phyloP scores from a whole-genome alignment of 2,888 invertebrate genomes.

The Microplitis deprimator region DNA sequence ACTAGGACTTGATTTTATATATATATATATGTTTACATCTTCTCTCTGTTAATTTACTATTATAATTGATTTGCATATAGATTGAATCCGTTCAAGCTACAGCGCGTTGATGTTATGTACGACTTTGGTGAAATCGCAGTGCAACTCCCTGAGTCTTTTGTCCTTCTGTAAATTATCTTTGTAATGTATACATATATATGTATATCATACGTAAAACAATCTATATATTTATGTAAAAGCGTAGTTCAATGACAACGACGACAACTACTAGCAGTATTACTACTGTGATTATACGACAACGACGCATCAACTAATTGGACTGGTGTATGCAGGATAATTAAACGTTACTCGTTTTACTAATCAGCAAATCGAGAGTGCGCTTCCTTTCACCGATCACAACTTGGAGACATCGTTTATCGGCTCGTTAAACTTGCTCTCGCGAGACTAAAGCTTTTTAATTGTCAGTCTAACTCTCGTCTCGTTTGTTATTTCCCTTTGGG shows the following conservation, averaged over 20 bases:
- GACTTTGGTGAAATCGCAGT: slow-evolving; percentile 26
- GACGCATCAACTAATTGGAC: slow-evolving; percentile 38
- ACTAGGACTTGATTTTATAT: not conserved
- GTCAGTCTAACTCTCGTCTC: slow-evolving; percentile 18
- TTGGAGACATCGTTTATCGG: slow-evolving; percentile 20
- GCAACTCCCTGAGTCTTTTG: slow-evolving; percentile 12
- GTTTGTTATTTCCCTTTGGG: not conserved
- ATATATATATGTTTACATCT: not conserved
- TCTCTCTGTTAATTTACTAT: slow-evolving; percentile 63
- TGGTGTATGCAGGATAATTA: slow-evolving; percentile 24
- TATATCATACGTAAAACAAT: not conserved
- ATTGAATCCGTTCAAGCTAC: slow-evolving; percentile 65
- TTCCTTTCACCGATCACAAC: not conserved
- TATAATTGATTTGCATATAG: slow-evolving; percentile 69
- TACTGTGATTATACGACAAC: not conserved
- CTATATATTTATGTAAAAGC: not conserved
- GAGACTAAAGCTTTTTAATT: slow-evolving; percentile 36
- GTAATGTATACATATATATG: slow-evolving; percentile 5
- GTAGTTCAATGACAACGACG: not conserved
- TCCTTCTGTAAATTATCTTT: slow-evolving; percentile 22
- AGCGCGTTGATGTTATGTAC: slow-evolving; percentile 40
- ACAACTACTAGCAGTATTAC: not conserved
- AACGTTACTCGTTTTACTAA: slow-evolving; percentile 26
- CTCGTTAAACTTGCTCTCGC: slow-evolving; percentile 16
- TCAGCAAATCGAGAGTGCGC: slow-evolving; percentile 26